A percentile compares a stretch with the other conserved stretches of the same genome.
Evolutionary conservation across 2,113 vertebrate genomes (phyloP).

Genomic region (Mustelus asterias): DNA sequence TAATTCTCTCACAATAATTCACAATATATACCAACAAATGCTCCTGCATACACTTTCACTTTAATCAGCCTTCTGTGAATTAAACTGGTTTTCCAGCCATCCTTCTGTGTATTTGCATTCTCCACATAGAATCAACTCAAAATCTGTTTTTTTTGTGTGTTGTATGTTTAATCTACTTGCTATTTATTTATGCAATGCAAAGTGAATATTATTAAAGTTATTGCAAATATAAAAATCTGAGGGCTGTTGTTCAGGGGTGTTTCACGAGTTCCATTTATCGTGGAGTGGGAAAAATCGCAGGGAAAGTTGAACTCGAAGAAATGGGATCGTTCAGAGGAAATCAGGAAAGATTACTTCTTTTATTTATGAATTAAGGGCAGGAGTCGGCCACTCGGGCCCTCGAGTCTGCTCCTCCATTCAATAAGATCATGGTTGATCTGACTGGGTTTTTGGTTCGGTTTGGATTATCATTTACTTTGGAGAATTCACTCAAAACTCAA

Average conservation of each 20-base stretch:
- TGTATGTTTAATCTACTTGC: too few species aligned
- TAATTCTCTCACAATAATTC: background rate
- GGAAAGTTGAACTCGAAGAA: background rate
- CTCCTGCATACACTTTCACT: background rate
- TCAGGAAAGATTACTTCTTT: background rate
- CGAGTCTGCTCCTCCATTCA: too few species aligned
- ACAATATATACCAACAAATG: background rate
- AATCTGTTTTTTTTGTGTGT: too few species aligned
- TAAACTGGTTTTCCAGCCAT: background rate
- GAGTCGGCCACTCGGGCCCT: too few species aligned
- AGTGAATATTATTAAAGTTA: background rate
- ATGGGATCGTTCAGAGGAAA: background rate
- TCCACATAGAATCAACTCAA: background rate
- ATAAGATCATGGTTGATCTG: too few species aligned
- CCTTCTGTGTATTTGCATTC: background rate
- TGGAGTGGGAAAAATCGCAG: too few species aligned
- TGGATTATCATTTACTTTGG: background rate
- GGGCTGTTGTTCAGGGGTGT: too few species aligned
- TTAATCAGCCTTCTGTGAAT: background rate
- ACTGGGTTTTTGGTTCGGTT: too few species aligned
- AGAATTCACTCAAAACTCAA: background rate
- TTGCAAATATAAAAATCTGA: background rate
- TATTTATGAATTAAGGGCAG: too few species aligned
- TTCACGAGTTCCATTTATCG: background rate
- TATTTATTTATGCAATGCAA: background rate